A percentile compares a stretch with the other conserved stretches of the same genome.
phyloP scores from a whole-genome alignment of 2,113 vertebrate genomes.

The Pelmatolapia mariae region DNA sequence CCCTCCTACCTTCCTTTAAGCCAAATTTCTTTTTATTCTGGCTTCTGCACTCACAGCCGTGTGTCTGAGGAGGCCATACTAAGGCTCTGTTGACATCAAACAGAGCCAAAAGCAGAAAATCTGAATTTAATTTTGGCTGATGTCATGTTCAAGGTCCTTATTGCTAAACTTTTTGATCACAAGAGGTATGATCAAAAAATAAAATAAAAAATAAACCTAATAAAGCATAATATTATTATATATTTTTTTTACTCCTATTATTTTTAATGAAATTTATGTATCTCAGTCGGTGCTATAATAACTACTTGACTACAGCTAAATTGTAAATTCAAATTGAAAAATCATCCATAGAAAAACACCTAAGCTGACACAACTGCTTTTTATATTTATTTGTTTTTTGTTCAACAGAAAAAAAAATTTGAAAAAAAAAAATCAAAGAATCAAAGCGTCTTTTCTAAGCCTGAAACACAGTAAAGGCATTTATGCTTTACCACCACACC shows the following conservation, averaged over 20 bases:
- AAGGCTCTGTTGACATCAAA: not conserved
- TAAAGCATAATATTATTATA: not conserved
- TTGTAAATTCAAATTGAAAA: not conserved
- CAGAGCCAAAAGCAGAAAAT: not conserved
- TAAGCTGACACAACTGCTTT: not conserved
- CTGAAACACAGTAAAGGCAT: not conserved
- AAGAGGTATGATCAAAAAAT: not conserved
- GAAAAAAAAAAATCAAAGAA: not conserved
- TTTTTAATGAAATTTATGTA: not conserved
- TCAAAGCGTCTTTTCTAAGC: not conserved
- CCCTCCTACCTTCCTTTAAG: not conserved
- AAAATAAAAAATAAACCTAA: rapidly evolving
- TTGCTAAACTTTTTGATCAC: not conserved
- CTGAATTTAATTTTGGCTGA: not conserved
- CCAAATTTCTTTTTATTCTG: not conserved
- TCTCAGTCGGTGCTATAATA: not conserved
- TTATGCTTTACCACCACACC: not conserved
- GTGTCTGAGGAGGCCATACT: not conserved
- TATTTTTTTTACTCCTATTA: not conserved
- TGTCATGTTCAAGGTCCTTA: not conserved
- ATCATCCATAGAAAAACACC: not conserved
- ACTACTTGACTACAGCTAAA: not conserved
- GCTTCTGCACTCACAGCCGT: not conserved
- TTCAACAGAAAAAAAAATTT: not conserved
- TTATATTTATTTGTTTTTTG: not conserved